Evolutionary conservation across 2,797 vertebrate genomes (phyloP).

Genomic region (Parotocinclus haroldoi): DNA sequence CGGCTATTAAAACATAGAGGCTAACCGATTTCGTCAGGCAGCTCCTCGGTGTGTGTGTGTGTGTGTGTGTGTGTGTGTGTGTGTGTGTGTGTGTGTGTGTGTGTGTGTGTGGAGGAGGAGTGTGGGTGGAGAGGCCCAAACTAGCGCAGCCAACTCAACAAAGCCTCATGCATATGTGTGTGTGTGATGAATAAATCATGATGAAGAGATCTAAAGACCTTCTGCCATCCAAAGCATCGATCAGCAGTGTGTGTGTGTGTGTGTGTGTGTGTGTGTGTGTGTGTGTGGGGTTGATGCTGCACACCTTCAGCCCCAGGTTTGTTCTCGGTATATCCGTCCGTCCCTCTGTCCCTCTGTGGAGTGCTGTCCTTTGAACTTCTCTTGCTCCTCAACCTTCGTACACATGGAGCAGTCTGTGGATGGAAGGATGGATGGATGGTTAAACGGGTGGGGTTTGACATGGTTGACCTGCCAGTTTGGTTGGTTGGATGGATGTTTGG

Average conservation of each 20-base stretch:
- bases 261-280: constrained; percentile 4
- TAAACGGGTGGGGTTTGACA: too few relatives aligned
- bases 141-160: constrained; percentile 10
- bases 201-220: too few relatives aligned
- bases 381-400: too few relatives aligned
- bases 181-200: background rate
- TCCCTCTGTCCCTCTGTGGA: too few relatives aligned
- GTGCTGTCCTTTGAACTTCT: too few relatives aligned
- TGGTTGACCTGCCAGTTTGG: too few relatives aligned
- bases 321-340: too few relatives aligned
- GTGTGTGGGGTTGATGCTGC: background rate
- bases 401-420: too few relatives aligned
- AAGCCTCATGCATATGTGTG: background rate
- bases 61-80: constrained; percentile 11
- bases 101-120: background rate
- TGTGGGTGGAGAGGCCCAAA: constrained; percentile 4
- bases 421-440: too few relatives aligned
- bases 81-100: constrained; percentile 13
- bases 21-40: constrained; percentile 1
- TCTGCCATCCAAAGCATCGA: too few relatives aligned
- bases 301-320: too few relatives aligned
- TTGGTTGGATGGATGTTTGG: too few relatives aligned
- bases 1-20: background rate
- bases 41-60: constrained; percentile 3
- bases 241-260: constrained; percentile 3